phyloP scores from a whole-genome alignment of 2,113 vertebrate genomes.

The Pseudopodoces humilis region DNA sequence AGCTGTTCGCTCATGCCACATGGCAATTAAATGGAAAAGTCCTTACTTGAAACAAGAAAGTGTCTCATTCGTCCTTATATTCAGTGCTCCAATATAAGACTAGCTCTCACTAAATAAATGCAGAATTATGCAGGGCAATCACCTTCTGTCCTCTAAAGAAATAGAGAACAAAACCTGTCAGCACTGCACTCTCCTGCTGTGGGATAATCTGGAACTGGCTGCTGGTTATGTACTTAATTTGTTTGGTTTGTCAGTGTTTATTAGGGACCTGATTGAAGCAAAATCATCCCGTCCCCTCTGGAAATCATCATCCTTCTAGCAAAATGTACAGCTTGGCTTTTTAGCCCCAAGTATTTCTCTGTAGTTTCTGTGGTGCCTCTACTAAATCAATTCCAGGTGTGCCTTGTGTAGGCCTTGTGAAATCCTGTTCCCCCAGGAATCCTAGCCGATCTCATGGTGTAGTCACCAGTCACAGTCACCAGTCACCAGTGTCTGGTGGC shows the following conservation, averaged over 20 bases:
- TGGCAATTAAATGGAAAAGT: background rate
- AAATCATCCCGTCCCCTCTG: background rate
- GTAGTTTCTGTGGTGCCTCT: background rate
- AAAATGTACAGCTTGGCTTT: background rate
- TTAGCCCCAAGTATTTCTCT: background rate
- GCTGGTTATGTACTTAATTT: background rate
- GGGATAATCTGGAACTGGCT: background rate
- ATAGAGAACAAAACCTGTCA: background rate
- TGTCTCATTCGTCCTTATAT: background rate
- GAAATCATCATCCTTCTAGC: background rate
- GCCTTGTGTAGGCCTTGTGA: background rate
- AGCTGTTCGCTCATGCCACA: background rate
- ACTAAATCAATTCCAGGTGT: background rate
- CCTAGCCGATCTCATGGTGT: background rate
- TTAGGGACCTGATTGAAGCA: background rate
- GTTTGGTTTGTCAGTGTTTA: background rate
- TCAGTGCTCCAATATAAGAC: background rate
- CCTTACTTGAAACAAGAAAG: background rate
- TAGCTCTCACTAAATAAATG: background rate
- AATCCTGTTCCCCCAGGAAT: background rate
- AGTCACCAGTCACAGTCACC: background rate
- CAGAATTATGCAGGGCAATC: background rate
- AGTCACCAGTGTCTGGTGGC: background rate
- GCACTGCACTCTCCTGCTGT: background rate
- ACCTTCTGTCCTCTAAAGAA: background rate